Evolutionary conservation across 2,113 vertebrate species (phyloP), one percentile per base, ranked within the genome.

Genomic region (Lates calcarifer): DNA sequence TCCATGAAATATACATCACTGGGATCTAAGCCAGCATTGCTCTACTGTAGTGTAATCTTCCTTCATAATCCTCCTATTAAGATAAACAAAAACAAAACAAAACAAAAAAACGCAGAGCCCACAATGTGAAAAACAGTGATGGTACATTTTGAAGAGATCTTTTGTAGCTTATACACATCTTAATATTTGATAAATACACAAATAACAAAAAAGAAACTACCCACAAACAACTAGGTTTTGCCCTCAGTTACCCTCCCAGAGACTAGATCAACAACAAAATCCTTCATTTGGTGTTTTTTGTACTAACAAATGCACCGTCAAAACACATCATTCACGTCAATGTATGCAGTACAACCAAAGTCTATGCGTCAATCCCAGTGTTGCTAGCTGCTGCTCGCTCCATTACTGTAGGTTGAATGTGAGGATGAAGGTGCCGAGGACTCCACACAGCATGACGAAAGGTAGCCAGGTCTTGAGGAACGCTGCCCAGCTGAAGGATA

Each of bases 401-500:
- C 31, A 37, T 96, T 95, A 98, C 87, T 96, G 95, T 63, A 99
- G 85, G 74, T 96, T 96, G 22, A 99, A 94, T 0, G 96, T 96
- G 3, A 99, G 94, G 72, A 95, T 91, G 78, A 97, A 56, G 0
- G 96, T 98, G 72, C 95, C 74, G 24, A 98, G 92, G 86, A 96
- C 88, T 55, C 97, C 97, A 83, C 95, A 87, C 77, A 99, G 91
- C 82, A 99, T 96, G 37, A 97, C 22, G 80, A 98, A 99, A 64
- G 98, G 98, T 39, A 99, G 94, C 98, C 98, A 99, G 75, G 98
- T 99, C 94, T 98, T 99, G 94, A 99, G 95, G 74, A 98, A 96
- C 0, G 96, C 97, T 3, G 96, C 95, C 63, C 96, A 79, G 74
- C 98, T 99, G 84, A 37, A 75, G 88, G 84, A 85, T 43, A 79